A percentile compares a stretch with the other conserved stretches of the same genome.
Evolutionary conservation across 2,797 vertebrate species (phyloP).

Genomic region (Chaetophractus vellerosus): DNA sequence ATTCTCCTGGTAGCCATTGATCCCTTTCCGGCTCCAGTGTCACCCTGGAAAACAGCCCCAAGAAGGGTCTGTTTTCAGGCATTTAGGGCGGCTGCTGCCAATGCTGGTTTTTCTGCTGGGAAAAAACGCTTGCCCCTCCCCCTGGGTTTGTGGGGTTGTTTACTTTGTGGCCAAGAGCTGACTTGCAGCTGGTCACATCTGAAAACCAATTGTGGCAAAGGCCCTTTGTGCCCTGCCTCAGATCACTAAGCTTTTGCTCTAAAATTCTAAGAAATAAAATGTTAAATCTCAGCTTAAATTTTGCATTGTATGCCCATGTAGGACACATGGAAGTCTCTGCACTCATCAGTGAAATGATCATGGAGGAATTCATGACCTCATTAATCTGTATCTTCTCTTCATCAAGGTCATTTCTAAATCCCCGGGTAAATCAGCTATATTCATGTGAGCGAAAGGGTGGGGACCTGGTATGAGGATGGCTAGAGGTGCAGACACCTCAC

Average conservation of each 20-base stretch:
- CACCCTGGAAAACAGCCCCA: slow-evolving; percentile 2
- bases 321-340: not conserved
- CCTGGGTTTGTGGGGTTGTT: not conserved
- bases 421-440: not conserved
- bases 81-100: not conserved
- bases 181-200: not conserved
- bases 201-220: not conserved
- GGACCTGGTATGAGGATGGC: not conserved
- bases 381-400: not conserved
- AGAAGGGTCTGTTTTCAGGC: slow-evolving; percentile 7
- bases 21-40: not conserved
- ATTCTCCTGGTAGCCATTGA: not conserved
- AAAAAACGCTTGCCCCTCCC: not conserved
- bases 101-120: not conserved
- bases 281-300: not conserved
- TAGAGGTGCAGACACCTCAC: not conserved
- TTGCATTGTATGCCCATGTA: not conserved
- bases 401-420: not conserved
- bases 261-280: slow-evolving; percentile 6
- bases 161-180: not conserved
- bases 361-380: not conserved
- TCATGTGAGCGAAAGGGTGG: not conserved
- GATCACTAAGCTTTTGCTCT: not conserved
- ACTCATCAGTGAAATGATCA: not conserved
- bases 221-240: not conserved